Evolutionary conservation across 1,140 invertebrate genomes (phyloP).

Genomic region (Thaumatotibia leucotreta): DNA sequence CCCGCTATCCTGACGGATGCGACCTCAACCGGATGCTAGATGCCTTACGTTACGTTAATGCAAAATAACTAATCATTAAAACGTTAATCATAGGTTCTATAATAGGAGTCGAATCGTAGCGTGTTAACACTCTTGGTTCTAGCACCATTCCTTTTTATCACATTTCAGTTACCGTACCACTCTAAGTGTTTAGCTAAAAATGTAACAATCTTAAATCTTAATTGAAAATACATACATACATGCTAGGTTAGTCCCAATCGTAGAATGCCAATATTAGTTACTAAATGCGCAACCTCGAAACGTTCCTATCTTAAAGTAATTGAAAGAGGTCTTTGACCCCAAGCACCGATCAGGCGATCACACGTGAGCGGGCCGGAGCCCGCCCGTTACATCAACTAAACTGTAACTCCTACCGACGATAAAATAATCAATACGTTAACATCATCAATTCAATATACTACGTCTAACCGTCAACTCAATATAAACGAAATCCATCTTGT

Average conservation of each 20-base stretch:
- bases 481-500: conserved; percentile 65
- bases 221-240: conserved; percentile 76
- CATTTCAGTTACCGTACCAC: conserved; percentile 78
- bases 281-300: conserved; percentile 73
- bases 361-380: conserved; percentile 19
- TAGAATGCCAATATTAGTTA: conserved; percentile 77
- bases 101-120: conserved; percentile 75
- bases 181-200: conserved; percentile 78
- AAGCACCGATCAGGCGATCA: conserved; percentile 55
- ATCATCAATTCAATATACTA: conserved; percentile 38
- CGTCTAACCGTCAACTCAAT: conserved; percentile 53
- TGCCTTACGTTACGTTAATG: conserved; percentile 63
- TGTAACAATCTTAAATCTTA: conserved; percentile 77
- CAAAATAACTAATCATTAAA: conserved; percentile 72
- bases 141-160: conserved; percentile 78
- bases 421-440: conserved; percentile 69
- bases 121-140: conserved; percentile 75
- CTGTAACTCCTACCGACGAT: conserved; percentile 58
- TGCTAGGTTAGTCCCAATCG: conserved; percentile 78
- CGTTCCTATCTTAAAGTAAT: conserved; percentile 66
- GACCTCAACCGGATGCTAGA: conserved; percentile 70
- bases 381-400: conserved; percentile 52
- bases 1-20: conserved; percentile 60
- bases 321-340: conserved; percentile 66
- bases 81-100: conserved; percentile 64